Base-by-base conservation (phyloP, 2,888 invertebrate species). In the Papilio protenor region DNA sequence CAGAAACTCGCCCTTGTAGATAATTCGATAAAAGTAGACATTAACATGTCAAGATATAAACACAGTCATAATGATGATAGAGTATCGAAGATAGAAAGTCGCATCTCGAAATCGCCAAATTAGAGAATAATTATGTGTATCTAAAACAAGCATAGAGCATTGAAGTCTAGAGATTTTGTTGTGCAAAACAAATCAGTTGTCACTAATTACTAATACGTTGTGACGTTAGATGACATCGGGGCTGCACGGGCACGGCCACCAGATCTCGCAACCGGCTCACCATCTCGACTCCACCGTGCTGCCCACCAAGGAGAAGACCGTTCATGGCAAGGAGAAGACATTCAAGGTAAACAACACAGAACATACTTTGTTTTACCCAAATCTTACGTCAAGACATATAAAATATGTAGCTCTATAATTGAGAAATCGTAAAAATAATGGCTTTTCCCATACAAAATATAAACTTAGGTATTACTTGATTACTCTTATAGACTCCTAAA, bases 311-410 rank as follows among this genome's bases (percentile, higher is more conserved):
- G 95, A 95, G 86, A 95, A 95, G 87, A 94, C 94, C 61, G 91
- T 95, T 64, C 95, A 95, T 86, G 95, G 95, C 83, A 95, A 95
- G 82, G 95, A 95, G 81, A 95, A 95, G 84, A 95, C 95, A 59
- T 95, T 95, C 80, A 95, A 95, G 90, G 95, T 95, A 87, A 5
- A 74, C 45, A 10, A 59, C 16, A 14, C 47, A 1, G 4, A n/a
- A 55, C 18, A 16, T 4, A 52, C 45, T 12, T 72, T 52, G 1
- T 47, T 11, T 47, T 12, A 47, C 47, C 47, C 2, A 47, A 12
- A 4, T 16, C 33, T 33, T 33, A 33, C 33, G 2, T 33, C 33
- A 33, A 33, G 5, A 33, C 33, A 33, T 33, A 33, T 5, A 33
- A 33, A 33, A 27, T 27, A n/a, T n/a, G n/a, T 27, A 33, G 33